These are phyloP conservation scores for Lacanobia wlatinum DNA, from an alignment of 2,888 invertebrate genomes.

Conservation along the genomic window DNA sequence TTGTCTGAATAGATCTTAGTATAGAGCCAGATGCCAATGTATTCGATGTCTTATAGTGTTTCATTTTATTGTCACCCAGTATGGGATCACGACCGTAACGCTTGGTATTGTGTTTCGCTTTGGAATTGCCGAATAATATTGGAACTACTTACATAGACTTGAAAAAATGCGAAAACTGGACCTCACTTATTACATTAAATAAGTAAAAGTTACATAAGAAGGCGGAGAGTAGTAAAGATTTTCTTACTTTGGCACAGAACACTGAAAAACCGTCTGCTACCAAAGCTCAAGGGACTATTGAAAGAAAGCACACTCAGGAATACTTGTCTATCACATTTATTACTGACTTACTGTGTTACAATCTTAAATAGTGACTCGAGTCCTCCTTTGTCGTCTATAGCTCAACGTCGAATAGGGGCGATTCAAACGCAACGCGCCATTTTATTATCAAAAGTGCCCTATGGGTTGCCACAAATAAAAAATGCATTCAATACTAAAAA, in stretches of 20 bases:
- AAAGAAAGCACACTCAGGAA: too few relatives aligned
- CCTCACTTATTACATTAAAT: not conserved
- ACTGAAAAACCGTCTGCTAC: not conserved
- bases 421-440: too few relatives aligned
- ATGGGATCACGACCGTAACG: not conserved
- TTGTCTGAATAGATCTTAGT: slow-evolving; percentile 3
- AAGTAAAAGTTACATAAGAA: not conserved
- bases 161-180: not conserved
- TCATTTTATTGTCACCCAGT: slow-evolving; percentile 34
- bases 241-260: not conserved
- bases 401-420: too few relatives aligned
- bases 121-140: not conserved
- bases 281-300: not conserved
- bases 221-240: not conserved
- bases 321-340: too few relatives aligned
- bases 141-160: too few relatives aligned
- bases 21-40: not conserved
- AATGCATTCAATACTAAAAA: too few relatives aligned
- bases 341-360: too few relatives aligned
- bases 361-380: too few relatives aligned
- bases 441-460: too few relatives aligned
- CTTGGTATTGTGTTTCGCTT: not conserved
- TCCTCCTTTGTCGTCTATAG: too few relatives aligned
- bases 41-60: not conserved
- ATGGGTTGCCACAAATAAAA: too few relatives aligned